Percentiles rank a stretch among this genome's conserved stretches.
Conservation (phyloP, 2,797 vertebrate genomes). For the Thunnus albacares region DNA sequence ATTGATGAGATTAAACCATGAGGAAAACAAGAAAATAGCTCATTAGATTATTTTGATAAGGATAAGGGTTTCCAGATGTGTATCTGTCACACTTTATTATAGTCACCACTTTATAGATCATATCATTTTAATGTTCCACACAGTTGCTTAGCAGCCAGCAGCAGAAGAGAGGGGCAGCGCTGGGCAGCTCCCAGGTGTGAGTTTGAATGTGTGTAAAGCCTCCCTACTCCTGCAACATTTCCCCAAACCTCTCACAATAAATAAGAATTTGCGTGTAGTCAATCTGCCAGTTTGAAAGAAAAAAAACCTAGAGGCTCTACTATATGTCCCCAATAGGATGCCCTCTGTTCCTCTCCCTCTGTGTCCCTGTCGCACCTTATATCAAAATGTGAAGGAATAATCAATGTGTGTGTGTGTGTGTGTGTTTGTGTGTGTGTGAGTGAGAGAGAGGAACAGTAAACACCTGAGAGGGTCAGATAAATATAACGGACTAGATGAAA, state of each 20-base stretch:
- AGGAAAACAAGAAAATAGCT: neutral
- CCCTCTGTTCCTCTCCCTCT: constrained; percentile 30
- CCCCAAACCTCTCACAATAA: constrained; percentile 27
- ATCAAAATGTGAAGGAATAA: constrained; percentile 72
- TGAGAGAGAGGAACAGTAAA: constrained; percentile 53
- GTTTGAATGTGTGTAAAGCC: constrained; percentile 11
- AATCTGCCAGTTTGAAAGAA: neutral
- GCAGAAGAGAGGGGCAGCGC: constrained; percentile 26
- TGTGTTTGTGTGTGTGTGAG: neutral
- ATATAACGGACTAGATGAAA: constrained; percentile 76
- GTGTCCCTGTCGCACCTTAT: constrained; percentile 43
- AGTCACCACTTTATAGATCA: constrained; percentile 21
- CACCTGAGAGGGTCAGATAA: constrained; percentile 73
- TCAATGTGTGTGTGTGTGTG: constrained; percentile 46
- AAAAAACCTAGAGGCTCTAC: neutral
- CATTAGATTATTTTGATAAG: constrained; percentile 6
- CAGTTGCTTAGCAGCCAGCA: constrained; percentile 55
- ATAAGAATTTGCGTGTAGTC: constrained; percentile 22
- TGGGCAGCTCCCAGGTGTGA: constrained; percentile 46
- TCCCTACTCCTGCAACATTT: neutral
- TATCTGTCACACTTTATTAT: too few relatives aligned
- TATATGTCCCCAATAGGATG: constrained; percentile 21
- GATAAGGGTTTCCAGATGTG: neutral
- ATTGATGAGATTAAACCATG: constrained; percentile 1
- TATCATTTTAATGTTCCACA: constrained; percentile 35